These are phyloP conservation scores for Etheostoma spectabile DNA, from an alignment of 2,113 vertebrate genomes.

Conservation along the genomic window DNA sequence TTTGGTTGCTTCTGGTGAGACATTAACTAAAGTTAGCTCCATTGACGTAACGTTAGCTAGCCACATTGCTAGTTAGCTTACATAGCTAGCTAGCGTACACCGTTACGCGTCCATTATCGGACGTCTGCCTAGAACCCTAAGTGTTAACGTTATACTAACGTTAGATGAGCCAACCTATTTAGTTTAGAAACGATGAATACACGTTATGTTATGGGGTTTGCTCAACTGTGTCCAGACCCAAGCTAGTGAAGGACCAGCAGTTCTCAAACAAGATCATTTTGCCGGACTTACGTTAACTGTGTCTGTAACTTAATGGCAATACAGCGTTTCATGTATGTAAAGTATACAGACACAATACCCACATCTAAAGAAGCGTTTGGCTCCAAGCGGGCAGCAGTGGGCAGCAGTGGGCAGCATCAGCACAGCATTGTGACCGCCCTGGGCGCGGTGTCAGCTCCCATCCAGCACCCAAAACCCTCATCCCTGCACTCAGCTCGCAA, in stretches of 20 bases:
- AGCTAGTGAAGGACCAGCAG: not conserved
- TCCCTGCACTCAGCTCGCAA: not conserved
- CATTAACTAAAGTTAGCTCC: not conserved
- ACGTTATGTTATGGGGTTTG: not conserved
- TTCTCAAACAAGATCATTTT: too few relatives aligned
- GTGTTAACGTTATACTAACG: too few relatives aligned
- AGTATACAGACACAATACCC: not conserved
- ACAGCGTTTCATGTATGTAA: too few relatives aligned
- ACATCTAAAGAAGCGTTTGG: not conserved
- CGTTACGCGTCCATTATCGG: conserved; percentile 49
- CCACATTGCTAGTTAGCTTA: conserved; percentile 3
- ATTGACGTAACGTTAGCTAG: not conserved
- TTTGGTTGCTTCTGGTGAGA: not conserved
- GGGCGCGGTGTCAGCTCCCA: conserved; percentile 55
- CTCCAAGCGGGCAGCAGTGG: not conserved
- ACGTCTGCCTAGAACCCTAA: not conserved
- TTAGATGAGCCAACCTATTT: too few relatives aligned
- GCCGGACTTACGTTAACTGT: not conserved
- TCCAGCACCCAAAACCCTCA: not conserved
- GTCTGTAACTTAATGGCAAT: not conserved
- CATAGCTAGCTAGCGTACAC: conserved; percentile 10
- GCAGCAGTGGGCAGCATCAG: not conserved
- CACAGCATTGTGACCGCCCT: not conserved
- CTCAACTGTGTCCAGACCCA: not conserved
- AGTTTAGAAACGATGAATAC: fast-evolving